Conservation (phyloP, 2,797 vertebrate species). For the Arnoldichthys spilopterus region DNA sequence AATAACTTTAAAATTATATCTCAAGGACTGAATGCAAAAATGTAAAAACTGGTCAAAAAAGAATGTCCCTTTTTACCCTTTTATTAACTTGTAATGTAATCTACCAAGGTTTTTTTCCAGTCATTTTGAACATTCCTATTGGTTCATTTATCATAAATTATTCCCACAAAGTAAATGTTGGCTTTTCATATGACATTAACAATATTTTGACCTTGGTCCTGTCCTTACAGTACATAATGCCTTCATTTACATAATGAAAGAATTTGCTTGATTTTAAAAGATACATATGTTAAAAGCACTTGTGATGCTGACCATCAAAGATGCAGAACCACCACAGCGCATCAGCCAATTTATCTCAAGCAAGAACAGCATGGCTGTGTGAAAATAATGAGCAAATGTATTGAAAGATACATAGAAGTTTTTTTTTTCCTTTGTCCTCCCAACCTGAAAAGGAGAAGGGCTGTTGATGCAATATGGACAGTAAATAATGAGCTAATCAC, state of each 20-base stretch:
- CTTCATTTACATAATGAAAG: not conserved
- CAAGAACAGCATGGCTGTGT: constrained; percentile 32
- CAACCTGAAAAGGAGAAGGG: constrained; percentile 38
- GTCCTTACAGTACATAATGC: not conserved
- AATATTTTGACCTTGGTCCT: not conserved
- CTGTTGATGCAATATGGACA: constrained; percentile 47
- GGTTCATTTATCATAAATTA: not conserved
- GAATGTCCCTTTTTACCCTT: too few species aligned
- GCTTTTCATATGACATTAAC: too few species aligned
- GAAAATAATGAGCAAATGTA: constrained; percentile 58
- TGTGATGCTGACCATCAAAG: constrained; percentile 27
- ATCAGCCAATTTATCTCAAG: constrained; percentile 40
- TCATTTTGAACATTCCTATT: not conserved
- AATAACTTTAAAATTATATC: too few species aligned
- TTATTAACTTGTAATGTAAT: too few species aligned
- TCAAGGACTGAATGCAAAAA: too few species aligned
- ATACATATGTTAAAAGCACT: constrained; percentile 16
- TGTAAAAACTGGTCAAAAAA: too few species aligned
- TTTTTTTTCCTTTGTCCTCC: constrained; percentile 52
- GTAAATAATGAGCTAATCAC: constrained; percentile 56
- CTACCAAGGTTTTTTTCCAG: too few species aligned
- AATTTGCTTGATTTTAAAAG: not conserved
- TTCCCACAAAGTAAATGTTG: too few species aligned
- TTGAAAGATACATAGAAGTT: constrained; percentile 53
- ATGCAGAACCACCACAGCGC: not conserved